Evolutionary conservation across 2,113 vertebrate genomes (phyloP), one percentile per base, ranked within the genome.

Genomic region (Cepphus grylle): DNA sequence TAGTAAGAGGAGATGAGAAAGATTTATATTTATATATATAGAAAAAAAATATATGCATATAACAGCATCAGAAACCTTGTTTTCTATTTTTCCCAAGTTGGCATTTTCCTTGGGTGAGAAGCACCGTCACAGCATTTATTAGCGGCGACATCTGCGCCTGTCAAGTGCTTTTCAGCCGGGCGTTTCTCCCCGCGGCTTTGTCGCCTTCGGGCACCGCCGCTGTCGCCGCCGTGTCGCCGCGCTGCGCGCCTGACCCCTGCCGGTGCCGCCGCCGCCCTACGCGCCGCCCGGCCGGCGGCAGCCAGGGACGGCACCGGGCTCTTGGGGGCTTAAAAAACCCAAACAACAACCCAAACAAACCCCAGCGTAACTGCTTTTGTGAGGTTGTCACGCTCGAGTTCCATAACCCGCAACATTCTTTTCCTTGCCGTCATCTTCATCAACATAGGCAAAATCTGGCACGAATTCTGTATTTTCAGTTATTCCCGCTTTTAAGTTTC

Each of bases 161-260:
- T 13, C 34, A 25, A 22, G 38, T 9, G 52, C 43, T 47, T 74
- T 56, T 63, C 16, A 6, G 20, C 1, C 15, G 36, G 23, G 6
- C 9, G 16, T 50, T 62, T 23, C 7, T 58, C 56, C 18, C 36
- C 9, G 49, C 6, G 59, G 11, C 4, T 76, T 82, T 26, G 78
- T 49, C 29, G 30, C 19, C 32, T 17, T 43, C 8, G 8, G 30
- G 6, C 9, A 12, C 5, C 16, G 7, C 36, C 67, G 25, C 12
- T 32, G 27, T 18, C 2, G 12, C 29, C 53, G 29, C 52, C 40
- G 40, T 13, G 55, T 18, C 20, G 56, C 59, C 59, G 59, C 59
- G 59, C 36, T 62, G 66, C 96, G 8, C 77, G 97, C 40, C 97
- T 98, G 98, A 96, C 98, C 98, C 91, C 98, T 98, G 43, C 97